Evolutionary conservation across 2,113 vertebrate species (phyloP), one percentile per base, ranked within the genome.

Genomic region (Chrysochloris asiatica): DNA sequence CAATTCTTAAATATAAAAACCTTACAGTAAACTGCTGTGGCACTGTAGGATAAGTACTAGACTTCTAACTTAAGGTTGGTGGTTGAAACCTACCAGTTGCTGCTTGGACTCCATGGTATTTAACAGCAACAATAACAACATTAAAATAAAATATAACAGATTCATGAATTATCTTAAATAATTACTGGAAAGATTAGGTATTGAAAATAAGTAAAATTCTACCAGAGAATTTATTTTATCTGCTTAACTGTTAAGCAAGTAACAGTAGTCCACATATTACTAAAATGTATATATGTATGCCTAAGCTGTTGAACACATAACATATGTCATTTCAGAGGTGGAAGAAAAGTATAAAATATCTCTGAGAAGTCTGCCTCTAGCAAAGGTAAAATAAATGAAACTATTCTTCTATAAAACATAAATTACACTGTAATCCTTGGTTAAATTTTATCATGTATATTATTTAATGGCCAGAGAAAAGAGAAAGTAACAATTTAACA

Each of bases 331-430:
- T n/a, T n/a, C n/a, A n/a, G n/a, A 61, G 14, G 28, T 88, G 43
- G 3, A 92, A 61, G 59, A 93, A 95, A 94, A 93, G 83, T 76
- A 91, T 85, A 95, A 90, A 43, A 28, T 83, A 17, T 84, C 47
- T 48, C 36, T 76, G 80, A n/a, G 56, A 94, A 80, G 48, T n/a
- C 9, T 4, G 6, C 43, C 72, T 73, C 36, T 56, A 91, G 71
- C 41, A 88, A 94, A 90, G 48, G 30, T 79, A 90, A 85, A 88
- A 88, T 3, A 43, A 90, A 94, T 73, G 33, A 88, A 88, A 92
- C 72, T 76, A 92, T 71, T 2, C 13, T 26, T 95, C 87, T 69
- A 92, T 95, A 83, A 95, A 93, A 93, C 78, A 93, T 76, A 91
- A 90, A 93, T 93, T 82, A n/a, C n/a, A n/a, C 19, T 69, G 26